Base-by-base conservation (phyloP, 2,888 invertebrate species). In the Drymonia ruficornis region DNA sequence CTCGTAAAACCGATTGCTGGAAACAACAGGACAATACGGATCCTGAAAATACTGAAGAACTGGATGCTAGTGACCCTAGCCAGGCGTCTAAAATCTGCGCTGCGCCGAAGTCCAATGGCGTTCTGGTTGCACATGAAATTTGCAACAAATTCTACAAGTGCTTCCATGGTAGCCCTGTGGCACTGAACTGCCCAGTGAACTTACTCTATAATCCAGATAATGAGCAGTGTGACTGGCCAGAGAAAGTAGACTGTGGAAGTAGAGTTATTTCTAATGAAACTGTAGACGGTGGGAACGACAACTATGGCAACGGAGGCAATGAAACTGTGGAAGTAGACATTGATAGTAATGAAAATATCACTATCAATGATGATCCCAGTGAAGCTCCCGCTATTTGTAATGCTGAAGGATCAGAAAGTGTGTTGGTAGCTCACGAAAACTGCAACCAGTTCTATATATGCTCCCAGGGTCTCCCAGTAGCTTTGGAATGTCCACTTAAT, bases 371-470 rank as follows among this genome's bases (percentile, higher is more conserved):
- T 23, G 50, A 53, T 43, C 56, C 53, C 2, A 56, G 50, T 43
- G 28, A 48, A 51, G 52, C 50, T 31, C 40, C 49, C 12, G 16
- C 18, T 3, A 50, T 50, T 43, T 54, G 54, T 31, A 13, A 38
- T 7, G 1, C 16, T 13, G 38, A 47, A 13, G 13, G n/a, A 13
- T 45, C 50, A n/a, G 38, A 29, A n/a, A 31, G 34, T 19, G 23
- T 19, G 16, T 59, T 70, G 15, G 56, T 63, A 12, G 57, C 70
- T 15, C 77, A 78, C 45, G 59, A 61, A 47, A 50, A 68, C 28
- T 74, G 74, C 50, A 67, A 67, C 50, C 53, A 74, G 38, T 74
- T 66, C 48, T 76, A 72, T 45, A 63, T 61, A 42, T 76, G 76
- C 29, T 47, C 34, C 9, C 28, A 62, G 13, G 72, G 73, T 7